Percentiles rank a stretch among this genome's conserved stretches.
Evolutionary conservation across 2,797 vertebrate species (phyloP).

Genomic region (Phalanger gymnotis): DNA sequence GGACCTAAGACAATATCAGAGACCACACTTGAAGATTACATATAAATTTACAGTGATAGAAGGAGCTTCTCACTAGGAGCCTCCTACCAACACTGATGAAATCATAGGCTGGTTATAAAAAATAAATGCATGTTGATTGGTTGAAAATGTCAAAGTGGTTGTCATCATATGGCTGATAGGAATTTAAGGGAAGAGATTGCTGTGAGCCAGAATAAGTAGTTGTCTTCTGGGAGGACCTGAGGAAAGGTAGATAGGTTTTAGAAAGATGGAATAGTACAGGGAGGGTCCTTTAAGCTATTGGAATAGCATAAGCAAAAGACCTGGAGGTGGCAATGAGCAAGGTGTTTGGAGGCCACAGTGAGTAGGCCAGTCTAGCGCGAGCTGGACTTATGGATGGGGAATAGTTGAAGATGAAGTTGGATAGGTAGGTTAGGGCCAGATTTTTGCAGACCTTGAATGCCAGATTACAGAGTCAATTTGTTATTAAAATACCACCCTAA

Average conservation of each 20-base stretch:
- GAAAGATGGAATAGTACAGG: background rate
- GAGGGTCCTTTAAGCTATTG: background rate
- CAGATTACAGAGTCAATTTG: slow-evolving; percentile 9
- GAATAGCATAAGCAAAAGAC: background rate
- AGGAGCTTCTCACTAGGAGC: background rate
- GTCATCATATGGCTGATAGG: background rate
- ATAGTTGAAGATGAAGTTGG: background rate
- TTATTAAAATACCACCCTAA: slow-evolving; percentile 11
- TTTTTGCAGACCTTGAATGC: background rate
- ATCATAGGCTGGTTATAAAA: background rate
- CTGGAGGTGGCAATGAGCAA: background rate
- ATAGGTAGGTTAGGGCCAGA: slow-evolving; percentile 13
- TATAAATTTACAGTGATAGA: background rate
- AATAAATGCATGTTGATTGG: background rate
- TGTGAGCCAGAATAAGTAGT: background rate
- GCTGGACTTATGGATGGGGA: background rate
- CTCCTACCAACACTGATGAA: background rate
- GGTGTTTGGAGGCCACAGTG: background rate
- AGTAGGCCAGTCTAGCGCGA: background rate
- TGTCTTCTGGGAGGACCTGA: background rate
- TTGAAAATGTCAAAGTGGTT: background rate
- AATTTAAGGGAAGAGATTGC: background rate
- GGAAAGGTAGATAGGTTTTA: background rate
- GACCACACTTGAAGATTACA: background rate
- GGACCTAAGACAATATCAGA: background rate